Base-by-base conservation (phyloP, 2,797 vertebrate genomes). In the Atherinosoma microstoma region DNA sequence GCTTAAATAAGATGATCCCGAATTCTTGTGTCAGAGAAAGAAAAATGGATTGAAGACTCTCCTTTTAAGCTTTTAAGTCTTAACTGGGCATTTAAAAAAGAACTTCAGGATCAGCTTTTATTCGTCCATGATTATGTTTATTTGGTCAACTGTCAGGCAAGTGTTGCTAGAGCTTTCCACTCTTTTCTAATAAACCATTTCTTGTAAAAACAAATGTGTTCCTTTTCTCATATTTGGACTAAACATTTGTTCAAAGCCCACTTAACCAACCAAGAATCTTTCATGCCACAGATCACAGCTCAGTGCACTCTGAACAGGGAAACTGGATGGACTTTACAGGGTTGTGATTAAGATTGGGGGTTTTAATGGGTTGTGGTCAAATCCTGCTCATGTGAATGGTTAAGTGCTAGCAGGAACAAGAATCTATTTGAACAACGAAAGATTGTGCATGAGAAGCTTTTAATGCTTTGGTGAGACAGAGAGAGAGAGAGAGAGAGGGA, bases 261-360 rank as follows among this genome's bases (percentile, higher is more conserved):
- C 11, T 27, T 24, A 24, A 34, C 30, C 24, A 36, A 32, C 34
- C 0, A 0, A 51, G 38, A 49, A 61, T 27, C 56, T 49, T 32
- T 3, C 27, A 61, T 64, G 57, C 69, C 60, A 18, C 34, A 78
- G 30, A 53, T 61, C 75, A 74, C 75, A 64, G 61, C 63, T 82
- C 69, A 64, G 36, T 68, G 64, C 58, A 40, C 62, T 64, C 8
- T 18, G 27, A 24, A 13, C 18, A 62, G 9, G 73, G 45, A 47
- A 66, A 35, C 34, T 4, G 0, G 36, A 8, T 38, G 49, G 5
- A 56, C 13, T 11, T 18, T 12, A 53, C 18, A 3, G 53, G 9
- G 27, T 38, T 42, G 64, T 75, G 68, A 83, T 80, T 79, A 78
- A 65, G 70, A 80, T 69, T 64, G 70, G 53, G 76, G 82, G 79